Evolutionary conservation across 2,797 vertebrate genomes (phyloP).

Genomic region (Urosaurus nigricauda): DNA sequence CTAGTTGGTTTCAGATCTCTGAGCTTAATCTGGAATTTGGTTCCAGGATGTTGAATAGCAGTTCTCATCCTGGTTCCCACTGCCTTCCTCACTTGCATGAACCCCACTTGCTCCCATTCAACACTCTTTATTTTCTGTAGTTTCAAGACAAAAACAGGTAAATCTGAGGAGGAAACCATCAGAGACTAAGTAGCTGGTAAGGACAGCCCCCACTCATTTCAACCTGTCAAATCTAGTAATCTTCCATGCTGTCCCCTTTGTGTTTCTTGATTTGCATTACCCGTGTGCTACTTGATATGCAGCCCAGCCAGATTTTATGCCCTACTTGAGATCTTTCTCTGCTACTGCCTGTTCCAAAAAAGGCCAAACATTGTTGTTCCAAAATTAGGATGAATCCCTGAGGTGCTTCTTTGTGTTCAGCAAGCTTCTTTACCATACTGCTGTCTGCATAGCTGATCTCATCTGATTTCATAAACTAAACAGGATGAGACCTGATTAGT

Average conservation of each 20-base stretch:
- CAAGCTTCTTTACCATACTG: not conserved
- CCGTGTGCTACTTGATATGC: constrained; percentile 52
- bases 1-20: not conserved
- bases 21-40: not conserved
- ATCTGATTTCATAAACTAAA: too few relatives aligned
- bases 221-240: not conserved
- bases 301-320: constrained; percentile 65
- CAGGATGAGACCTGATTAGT: too few relatives aligned
- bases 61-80: not conserved
- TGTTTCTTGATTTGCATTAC: not conserved
- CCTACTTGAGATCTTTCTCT: constrained; percentile 59
- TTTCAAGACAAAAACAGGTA: not conserved
- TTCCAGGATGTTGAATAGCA: constrained; percentile 8
- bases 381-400: not conserved
- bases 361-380: not conserved
- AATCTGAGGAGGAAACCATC: not conserved
- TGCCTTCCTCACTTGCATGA: not conserved
- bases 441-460: not conserved
- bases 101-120: not conserved
- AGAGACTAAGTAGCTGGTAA: not conserved
- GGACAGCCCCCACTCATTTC: not conserved
- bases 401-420: not conserved
- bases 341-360: constrained; percentile 49
- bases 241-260: not conserved
- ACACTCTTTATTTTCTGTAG: not conserved